Evolutionary conservation across 2,888 invertebrate species (phyloP).

Genomic region (Cephus rjabovi): DNA sequence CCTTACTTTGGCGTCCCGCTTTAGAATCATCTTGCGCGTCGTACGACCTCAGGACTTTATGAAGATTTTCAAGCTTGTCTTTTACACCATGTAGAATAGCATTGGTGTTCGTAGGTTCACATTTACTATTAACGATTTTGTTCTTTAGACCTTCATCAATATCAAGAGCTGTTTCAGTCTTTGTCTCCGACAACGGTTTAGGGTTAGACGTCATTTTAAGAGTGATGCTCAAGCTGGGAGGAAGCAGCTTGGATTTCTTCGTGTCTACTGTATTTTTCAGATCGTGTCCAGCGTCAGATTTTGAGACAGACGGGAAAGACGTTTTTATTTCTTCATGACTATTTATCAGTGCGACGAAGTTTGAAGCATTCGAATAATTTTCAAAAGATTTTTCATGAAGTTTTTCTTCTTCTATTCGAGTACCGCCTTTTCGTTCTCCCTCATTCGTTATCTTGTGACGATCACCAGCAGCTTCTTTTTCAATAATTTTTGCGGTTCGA

Average conservation of each 20-base stretch:
- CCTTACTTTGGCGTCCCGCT: neutral
- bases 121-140: neutral
- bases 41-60: constrained; percentile 41
- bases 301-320: neutral
- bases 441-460: neutral
- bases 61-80: constrained; percentile 44
- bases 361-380: neutral
- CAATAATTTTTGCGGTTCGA: neutral
- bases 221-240: constrained; percentile 27
- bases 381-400: neutral
- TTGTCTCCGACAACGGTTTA: neutral
- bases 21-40: constrained; percentile 20
- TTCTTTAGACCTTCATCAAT: neutral
- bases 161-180: neutral
- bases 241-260: constrained; percentile 12
- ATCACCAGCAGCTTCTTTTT: neutral
- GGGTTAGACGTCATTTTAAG: constrained; percentile 9
- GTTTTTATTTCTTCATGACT: neutral
- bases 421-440: neutral
- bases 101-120: constrained; percentile 8
- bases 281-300: neutral
- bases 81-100: constrained; percentile 43
- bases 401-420: neutral
- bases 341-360: neutral
- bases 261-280: neutral